Evolutionary conservation across 92 coral and sea anemone species (phyloP), one percentile per base, ranked within the genome.

Genomic region (Pocillopora meandrina): DNA sequence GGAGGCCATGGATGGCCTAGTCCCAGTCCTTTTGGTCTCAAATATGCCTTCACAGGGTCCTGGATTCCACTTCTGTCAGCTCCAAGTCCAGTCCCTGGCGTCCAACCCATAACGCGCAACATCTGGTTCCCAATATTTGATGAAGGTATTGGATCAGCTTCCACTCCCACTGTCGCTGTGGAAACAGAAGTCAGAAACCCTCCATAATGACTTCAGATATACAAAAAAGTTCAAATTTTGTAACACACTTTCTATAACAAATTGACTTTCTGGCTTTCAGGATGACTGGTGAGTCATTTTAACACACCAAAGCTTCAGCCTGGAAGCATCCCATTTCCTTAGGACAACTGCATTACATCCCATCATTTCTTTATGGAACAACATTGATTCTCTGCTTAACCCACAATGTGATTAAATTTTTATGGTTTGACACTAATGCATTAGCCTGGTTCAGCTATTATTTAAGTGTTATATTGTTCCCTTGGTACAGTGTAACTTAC

Each of bases 101-200:
- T 90, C 99, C 99, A 96, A 13, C 99, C 99, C 99, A 96, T 96
- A 61, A 72, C 89, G 56, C 98, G 90, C 3, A 96, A 86, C 95
- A 96, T 94, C 89, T 96, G 97, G 76, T 94, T 96, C 11, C 99
- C 99, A 71, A 91, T 95, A 86, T 96, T 96, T 81, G 89, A 69
- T 74, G 87, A 90, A 2, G 98, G 93, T 60, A 96, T 89, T 8
- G 99, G 98, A 52, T 85, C 82, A 15, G 98, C 84, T 56, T 73
- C 80, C 49, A 62, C 80, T 3, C 79, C 86, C 5, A 74, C 63
- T 62, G 80, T 49, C 3, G 80, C 79, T 71, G 19, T 49, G 7
- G 56, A 63, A 83, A 74, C 15, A 82, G 72, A 47, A 71, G 9
- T 71, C 57, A 31, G 35, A 8, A 70, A 12, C 9, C 35, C 12